Evolutionary conservation across 2,888 invertebrate species (phyloP), one percentile per base, ranked within the genome.

Genomic region (Invenusta paracnida): DNA sequence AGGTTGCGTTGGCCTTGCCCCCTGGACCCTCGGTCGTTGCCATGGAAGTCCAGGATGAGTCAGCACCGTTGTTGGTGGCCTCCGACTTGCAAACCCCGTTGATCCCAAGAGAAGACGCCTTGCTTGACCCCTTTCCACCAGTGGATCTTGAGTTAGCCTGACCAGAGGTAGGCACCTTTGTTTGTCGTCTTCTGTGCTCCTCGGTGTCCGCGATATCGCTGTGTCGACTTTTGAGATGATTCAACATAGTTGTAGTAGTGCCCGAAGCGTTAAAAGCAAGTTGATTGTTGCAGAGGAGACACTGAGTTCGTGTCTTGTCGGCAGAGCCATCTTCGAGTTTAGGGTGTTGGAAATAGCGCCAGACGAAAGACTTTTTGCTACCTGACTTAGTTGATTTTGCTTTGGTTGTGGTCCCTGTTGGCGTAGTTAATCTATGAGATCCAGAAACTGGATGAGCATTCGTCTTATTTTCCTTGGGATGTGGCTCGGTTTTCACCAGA

Each of bases 161-260:
- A 2, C 27, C 27, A 13, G 73, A 5, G 25, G 5, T 73, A 13
- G 73, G 73, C 2, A 73, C 23, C 73, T 73, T 73, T 13, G 25
- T 23, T 25, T 73, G 73, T n/a, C 84, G 84, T 73, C 79, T 86
- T 86, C 85, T 27, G 67, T 48, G 23, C 29, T 87, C 87, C 79
- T 87, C 87, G 25, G 25, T 67, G 25, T 83, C 86, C 17, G 87
- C 86, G 48, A 87, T 66, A 23, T 87, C 87, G 29, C 87, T 83
- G 73, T 87, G 87, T 1, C 87, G 87, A 83, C 87, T 87, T 29
- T 87, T 87, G 25, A 87, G 83, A 67, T 87, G 87, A 30, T 87
- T 87, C 29, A 87, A 29, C 87, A 87, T 87, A 0, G 87, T 87
- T 30, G 87, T 87, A 23, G 87, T 87, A 0, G 87, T 87, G 5